These are phyloP conservation scores for Synodontis membranacea DNA, from an alignment of 2,113 vertebrate genomes.

Conservation along the genomic window DNA sequence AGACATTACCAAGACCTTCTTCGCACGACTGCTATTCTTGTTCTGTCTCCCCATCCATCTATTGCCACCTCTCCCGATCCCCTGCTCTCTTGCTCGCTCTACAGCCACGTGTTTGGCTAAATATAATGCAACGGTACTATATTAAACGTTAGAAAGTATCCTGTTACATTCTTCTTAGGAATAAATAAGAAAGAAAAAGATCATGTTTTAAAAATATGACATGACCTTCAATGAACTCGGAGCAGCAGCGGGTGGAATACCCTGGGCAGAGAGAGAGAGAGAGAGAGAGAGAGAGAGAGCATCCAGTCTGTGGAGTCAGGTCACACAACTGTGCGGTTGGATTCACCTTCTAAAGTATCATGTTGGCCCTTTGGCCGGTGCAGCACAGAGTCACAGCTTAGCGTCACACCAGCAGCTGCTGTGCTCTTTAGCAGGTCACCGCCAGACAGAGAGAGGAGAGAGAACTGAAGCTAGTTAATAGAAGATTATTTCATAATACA, in stretches of 20 bases:
- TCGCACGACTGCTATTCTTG: background rate
- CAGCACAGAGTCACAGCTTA: background rate
- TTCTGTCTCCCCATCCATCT: background rate
- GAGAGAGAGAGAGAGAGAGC: background rate
- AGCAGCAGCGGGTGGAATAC: constrained; percentile 6
- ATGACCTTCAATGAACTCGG: constrained; percentile 15
- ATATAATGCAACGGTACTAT: background rate
- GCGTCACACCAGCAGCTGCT: constrained; percentile 6
- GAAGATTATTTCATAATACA: background rate
- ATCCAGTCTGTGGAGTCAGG: background rate
- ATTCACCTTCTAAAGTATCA: constrained; percentile 28
- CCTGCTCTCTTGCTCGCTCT: background rate
- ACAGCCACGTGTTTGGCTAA: background rate
- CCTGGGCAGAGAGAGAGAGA: background rate
- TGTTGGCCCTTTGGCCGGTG: background rate
- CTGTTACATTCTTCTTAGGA: background rate
- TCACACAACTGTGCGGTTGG: constrained; percentile 23
- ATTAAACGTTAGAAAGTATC: background rate
- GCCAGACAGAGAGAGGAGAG: background rate
- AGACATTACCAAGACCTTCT: background rate
- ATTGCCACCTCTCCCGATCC: background rate
- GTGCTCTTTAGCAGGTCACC: background rate
- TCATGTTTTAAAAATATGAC: constrained; percentile 16
- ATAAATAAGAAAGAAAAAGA: background rate
- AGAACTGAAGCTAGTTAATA: background rate